Conservation (phyloP, 2,113 vertebrate species). For the Silurus asotus region DNA sequence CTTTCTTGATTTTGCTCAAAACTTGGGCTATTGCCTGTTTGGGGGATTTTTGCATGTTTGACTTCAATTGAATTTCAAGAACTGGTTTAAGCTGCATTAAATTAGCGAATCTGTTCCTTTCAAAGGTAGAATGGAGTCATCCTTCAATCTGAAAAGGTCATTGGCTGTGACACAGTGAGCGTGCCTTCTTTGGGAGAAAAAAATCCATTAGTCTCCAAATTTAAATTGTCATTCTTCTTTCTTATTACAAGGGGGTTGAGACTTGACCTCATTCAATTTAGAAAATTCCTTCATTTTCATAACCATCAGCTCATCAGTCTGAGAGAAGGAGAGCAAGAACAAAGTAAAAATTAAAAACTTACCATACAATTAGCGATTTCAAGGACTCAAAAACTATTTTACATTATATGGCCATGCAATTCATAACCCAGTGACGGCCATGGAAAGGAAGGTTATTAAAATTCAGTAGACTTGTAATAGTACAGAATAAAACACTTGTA, state of each 20-base stretch:
- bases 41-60: not conserved
- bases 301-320: not conserved
- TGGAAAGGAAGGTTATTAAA: not conserved
- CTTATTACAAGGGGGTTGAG: not conserved
- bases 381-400: not conserved
- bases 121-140: not conserved
- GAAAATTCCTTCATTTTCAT: constrained; percentile 4
- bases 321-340: not conserved
- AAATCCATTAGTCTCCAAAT: constrained; percentile 1
- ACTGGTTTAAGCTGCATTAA: not conserved
- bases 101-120: not conserved
- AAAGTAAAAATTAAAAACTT: not conserved
- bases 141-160: constrained; percentile 13
- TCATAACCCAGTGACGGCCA: not conserved
- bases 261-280: not conserved
- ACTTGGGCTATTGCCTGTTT: too few species aligned
- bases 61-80: not conserved
- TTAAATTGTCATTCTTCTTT: constrained; percentile 5
- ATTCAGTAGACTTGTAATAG: not conserved
- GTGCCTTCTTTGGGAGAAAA: not conserved
- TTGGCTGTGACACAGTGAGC: not conserved
- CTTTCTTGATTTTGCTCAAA: not conserved
- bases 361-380: not conserved
- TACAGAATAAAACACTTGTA: not conserved
- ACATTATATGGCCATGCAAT: not conserved